phyloP scores from a whole-genome alignment of 2,797 vertebrate species.

The Oceanodroma leucorhoa region DNA sequence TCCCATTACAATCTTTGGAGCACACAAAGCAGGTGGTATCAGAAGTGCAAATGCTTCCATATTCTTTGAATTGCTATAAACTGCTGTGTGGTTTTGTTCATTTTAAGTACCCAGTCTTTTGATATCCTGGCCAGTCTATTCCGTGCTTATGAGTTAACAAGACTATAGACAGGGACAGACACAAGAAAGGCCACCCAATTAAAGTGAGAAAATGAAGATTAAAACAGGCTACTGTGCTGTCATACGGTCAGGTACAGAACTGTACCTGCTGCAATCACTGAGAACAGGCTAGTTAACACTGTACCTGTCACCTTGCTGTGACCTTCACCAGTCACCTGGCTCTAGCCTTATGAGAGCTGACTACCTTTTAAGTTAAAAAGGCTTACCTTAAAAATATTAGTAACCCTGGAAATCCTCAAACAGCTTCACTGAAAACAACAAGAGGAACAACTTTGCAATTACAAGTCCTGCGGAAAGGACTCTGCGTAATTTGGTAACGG shows the following conservation, averaged over 20 bases:
- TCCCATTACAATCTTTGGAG: neutral
- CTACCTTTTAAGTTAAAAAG: neutral
- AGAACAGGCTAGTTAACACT: neutral
- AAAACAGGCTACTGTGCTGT: slow-evolving; percentile 17
- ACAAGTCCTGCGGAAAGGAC: neutral
- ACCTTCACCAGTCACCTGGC: neutral
- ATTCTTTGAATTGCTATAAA: slow-evolving; percentile 43
- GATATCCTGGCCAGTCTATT: slow-evolving; percentile 19
- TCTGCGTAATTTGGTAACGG: neutral
- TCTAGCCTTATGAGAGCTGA: neutral
- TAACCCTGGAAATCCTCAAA: neutral
- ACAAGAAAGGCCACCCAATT: slow-evolving; percentile 29
- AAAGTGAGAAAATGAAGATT: slow-evolving; percentile 38
- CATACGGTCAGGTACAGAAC: slow-evolving; percentile 18
- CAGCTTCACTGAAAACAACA: slow-evolving; percentile 15
- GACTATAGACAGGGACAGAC: neutral
- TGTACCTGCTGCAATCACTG: slow-evolving; percentile 16
- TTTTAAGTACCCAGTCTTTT: slow-evolving; percentile 37
- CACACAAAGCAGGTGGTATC: neutral
- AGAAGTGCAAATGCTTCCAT: neutral
- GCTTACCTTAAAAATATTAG: slow-evolving; percentile 24
- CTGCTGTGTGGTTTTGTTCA: slow-evolving; percentile 23
- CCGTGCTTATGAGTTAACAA: slow-evolving; percentile 39
- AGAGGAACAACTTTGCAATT: slow-evolving; percentile 14
- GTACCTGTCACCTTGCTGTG: neutral